Conservation (phyloP, 2,797 vertebrate genomes). For the Rousettus madagascariensis region DNA sequence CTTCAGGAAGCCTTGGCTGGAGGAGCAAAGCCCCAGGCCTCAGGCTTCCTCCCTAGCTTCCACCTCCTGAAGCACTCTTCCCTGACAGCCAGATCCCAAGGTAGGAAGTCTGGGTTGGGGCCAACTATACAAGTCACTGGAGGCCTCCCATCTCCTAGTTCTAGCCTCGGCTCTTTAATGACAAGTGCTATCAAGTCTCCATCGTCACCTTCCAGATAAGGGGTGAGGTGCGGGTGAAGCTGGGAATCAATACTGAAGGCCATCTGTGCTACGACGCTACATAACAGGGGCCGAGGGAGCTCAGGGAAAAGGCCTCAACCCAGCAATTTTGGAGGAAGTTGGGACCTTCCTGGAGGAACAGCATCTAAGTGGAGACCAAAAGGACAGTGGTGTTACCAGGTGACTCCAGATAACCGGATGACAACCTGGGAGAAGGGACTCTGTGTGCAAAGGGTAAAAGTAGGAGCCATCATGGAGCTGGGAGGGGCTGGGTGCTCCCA, state of each 20-base stretch:
- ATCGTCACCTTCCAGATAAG: neutral
- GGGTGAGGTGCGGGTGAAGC: neutral
- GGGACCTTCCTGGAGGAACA: neutral
- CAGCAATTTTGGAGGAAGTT: neutral
- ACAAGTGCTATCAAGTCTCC: neutral
- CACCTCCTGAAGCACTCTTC: neutral
- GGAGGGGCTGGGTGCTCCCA: neutral
- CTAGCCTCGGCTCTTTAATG: neutral
- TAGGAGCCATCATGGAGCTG: neutral
- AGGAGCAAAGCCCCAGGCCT: neutral
- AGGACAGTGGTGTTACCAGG: neutral
- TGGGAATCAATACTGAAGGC: neutral
- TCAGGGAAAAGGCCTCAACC: neutral
- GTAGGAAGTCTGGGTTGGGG: neutral
- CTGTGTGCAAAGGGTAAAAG: neutral
- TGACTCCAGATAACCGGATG: neutral
- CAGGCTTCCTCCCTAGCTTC: neutral
- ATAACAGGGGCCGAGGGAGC: neutral
- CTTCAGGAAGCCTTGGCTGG: neutral
- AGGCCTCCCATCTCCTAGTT: neutral
- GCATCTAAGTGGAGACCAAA: neutral
- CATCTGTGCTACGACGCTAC: neutral
- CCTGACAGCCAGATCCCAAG: neutral
- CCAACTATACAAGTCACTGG: accelerated
- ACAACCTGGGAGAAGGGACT: neutral